Evolutionary conservation across 2,113 vertebrate genomes (phyloP).

Genomic region (Halichoeres trimaculatus): DNA sequence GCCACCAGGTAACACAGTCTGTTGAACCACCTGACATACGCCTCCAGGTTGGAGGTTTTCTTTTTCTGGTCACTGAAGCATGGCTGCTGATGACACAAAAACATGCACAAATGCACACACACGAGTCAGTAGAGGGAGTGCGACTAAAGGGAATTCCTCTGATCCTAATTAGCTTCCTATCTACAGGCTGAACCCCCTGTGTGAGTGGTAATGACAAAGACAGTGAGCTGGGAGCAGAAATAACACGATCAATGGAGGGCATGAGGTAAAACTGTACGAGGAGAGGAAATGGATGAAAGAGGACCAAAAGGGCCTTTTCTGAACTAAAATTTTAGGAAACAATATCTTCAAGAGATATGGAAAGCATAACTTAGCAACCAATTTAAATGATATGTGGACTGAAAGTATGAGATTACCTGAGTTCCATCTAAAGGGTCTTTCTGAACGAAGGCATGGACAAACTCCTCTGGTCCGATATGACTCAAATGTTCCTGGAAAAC

Average conservation of each 20-base stretch:
- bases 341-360: no score
- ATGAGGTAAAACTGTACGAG: background rate
- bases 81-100: conserved; percentile 75
- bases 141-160: conserved; percentile 27
- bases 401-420: conserved; percentile 82
- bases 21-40: conserved; percentile 98
- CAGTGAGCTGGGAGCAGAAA: conserved; percentile 20
- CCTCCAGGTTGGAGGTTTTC: conserved; percentile 93
- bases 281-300: conserved; percentile 7
- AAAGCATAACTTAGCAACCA: no score
- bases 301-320: background rate
- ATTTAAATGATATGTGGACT: no score
- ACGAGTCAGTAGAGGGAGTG: conserved; percentile 8
- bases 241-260: conserved; percentile 28
- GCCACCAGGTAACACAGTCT: conserved; percentile 96
- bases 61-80: conserved; percentile 90
- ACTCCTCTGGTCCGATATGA: conserved; percentile 96
- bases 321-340: no score
- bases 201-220: conserved; percentile 47
- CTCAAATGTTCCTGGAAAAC: conserved; percentile 90
- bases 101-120: background rate
- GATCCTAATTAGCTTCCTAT: conserved; percentile 61
- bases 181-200: conserved; percentile 36
- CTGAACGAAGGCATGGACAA: conserved; percentile 94
- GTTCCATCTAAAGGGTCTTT: conserved; percentile 93